Evolutionary conservation across 2,797 vertebrate genomes (phyloP).

Genomic region (Loris lydekkerianus): DNA sequence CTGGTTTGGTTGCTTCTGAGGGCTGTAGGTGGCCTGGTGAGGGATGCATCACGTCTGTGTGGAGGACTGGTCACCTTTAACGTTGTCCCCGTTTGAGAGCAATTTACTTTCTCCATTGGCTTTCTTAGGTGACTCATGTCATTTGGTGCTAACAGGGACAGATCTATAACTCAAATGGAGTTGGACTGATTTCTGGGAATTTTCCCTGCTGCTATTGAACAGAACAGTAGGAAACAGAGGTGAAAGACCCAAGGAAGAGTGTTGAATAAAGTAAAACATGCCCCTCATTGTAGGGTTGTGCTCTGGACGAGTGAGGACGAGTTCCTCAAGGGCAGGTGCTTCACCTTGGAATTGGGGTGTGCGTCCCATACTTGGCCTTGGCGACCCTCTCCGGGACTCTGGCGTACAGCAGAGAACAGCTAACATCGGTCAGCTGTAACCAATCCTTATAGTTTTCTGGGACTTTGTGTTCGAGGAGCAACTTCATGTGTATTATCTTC

Average conservation of each 20-base stretch:
- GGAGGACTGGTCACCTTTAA: neutral
- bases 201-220: neutral
- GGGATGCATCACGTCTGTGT: neutral
- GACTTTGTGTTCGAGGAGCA: neutral
- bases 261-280: neutral
- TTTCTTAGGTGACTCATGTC: neutral
- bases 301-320: neutral
- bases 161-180: neutral
- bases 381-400: neutral
- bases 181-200: neutral
- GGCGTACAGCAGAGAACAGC: neutral
- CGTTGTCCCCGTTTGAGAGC: neutral
- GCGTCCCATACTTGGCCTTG: neutral
- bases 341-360: neutral
- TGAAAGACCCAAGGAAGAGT: neutral
- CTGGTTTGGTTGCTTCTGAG: neutral
- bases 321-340: too few species aligned
- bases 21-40: neutral
- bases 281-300: neutral
- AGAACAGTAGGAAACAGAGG: neutral
- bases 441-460: neutral
- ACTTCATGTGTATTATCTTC: neutral
- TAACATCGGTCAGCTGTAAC: neutral
- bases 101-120: constrained; percentile 15
- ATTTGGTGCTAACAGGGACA: neutral